Evolutionary conservation across 1,140 invertebrate species (phyloP).

Genomic region (Drosophila athabasca): DNA sequence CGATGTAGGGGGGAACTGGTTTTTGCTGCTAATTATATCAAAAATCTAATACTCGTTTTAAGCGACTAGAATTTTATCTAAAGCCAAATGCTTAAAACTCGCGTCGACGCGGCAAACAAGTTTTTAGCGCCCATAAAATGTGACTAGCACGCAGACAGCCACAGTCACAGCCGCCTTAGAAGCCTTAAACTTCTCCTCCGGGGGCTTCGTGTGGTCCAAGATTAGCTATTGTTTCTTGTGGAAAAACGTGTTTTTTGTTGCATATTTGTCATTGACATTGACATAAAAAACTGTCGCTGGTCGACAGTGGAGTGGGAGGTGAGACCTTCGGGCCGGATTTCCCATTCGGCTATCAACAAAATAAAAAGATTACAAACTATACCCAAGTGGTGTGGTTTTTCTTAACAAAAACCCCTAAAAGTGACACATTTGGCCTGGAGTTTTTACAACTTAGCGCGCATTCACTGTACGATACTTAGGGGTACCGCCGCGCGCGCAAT

Average conservation of each 20-base stretch:
- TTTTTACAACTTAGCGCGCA: conserved; percentile 9
- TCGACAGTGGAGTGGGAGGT: conserved; percentile 20
- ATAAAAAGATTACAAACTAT: too few relatives aligned
- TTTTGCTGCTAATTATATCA: conserved; percentile 44
- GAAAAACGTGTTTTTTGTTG: conserved; percentile 36
- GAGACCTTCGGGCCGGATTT: conserved; percentile 12
- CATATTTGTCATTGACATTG: conserved; percentile 42
- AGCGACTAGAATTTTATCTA: conserved; percentile 52
- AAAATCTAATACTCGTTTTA: conserved; percentile 44
- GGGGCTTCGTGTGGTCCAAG: conserved; percentile 13
- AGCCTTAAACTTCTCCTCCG: conserved; percentile 12
- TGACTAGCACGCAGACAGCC: conserved; percentile 39
- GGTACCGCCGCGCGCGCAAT: conserved; percentile 16
- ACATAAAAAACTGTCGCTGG: conserved; percentile 8
- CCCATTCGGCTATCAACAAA: too few relatives aligned
- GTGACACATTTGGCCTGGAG: neutral
- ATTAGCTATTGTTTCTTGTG: conserved; percentile 23
- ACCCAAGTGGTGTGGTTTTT: too few relatives aligned
- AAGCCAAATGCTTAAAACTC: conserved; percentile 34
- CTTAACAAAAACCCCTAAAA: too few relatives aligned
- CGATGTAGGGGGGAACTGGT: conserved; percentile 30
- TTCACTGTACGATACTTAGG: conserved; percentile 17
- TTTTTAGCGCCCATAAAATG: conserved; percentile 55
- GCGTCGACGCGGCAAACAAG: conserved; percentile 37
- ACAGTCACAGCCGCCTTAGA: neutral